Conservation (phyloP, 37 sponge, comb jelly and placozoan genomes). For the Cladorhizidae sp. region DNA sequence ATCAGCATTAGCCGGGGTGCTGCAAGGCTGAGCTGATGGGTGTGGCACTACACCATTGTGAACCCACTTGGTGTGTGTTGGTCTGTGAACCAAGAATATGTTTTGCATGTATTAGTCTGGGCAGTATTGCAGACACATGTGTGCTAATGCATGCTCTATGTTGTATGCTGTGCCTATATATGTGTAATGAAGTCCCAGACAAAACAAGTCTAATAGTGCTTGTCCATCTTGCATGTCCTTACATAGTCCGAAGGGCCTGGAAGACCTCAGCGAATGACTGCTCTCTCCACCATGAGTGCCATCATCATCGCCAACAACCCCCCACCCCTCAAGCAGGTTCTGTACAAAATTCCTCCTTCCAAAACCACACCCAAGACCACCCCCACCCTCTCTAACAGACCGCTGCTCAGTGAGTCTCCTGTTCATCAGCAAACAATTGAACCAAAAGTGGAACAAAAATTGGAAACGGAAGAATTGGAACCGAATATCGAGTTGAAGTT, state of each 20-base stretch:
- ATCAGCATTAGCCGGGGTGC: too few relatives aligned
- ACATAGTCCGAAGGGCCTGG: constrained; percentile 9
- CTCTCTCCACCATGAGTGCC: constrained; percentile 21
- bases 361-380: constrained; percentile 25
- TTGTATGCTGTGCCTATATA: too few relatives aligned
- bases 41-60: too few relatives aligned
- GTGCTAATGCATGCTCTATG: too few relatives aligned
- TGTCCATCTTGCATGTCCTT: too few relatives aligned
- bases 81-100: too few relatives aligned
- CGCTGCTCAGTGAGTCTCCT: background rate
- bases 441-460: constrained; percentile 4
- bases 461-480: background rate
- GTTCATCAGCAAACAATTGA: background rate
- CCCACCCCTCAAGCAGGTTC: background rate
- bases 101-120: too few relatives aligned
- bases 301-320: constrained; percentile 21
- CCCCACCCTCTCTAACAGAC: background rate
- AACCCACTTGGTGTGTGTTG: too few relatives aligned
- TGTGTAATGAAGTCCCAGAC: too few relatives aligned
- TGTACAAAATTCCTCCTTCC: background rate
- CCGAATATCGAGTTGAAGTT: background rate
- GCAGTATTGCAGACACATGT: too few relatives aligned
- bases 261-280: constrained; percentile 24
- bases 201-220: too few relatives aligned
- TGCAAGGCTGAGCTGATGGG: too few relatives aligned